These are phyloP conservation scores for Hyaena hyaena DNA, from an alignment of 2,113 vertebrate species.

Conservation along the genomic window DNA sequence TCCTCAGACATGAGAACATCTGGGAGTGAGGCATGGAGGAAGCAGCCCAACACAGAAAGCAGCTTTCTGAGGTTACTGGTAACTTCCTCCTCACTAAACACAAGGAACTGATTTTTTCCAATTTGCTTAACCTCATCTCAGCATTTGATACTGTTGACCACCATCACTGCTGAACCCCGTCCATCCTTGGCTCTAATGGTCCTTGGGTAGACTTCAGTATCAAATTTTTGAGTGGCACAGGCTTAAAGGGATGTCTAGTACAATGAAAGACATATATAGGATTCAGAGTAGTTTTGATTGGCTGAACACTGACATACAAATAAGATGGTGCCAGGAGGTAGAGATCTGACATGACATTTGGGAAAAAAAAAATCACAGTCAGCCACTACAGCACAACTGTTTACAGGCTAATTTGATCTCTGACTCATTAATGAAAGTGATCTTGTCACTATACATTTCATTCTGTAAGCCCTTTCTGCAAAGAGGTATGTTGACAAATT, in stretches of 20 bases:
- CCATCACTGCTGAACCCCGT: not conserved
- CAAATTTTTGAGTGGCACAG: not conserved
- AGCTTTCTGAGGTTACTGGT: constrained; percentile 56
- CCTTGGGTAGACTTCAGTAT: not conserved
- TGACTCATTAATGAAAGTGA: not conserved
- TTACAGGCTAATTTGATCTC: not conserved
- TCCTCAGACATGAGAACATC: not conserved
- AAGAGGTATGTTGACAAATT: not conserved
- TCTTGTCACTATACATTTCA: not conserved
- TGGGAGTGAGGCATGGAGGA: constrained; percentile 17
- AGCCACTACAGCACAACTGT: not conserved
- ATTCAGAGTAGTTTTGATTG: not conserved
- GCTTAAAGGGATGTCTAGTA: not conserved
- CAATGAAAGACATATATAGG: not conserved
- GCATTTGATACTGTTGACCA: not conserved
- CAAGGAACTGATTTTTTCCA: constrained; percentile 25
- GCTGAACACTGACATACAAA: not conserved
- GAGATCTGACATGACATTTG: not conserved
- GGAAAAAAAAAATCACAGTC: constrained; percentile 12
- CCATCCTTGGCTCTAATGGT: not conserved
- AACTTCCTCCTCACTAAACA: constrained; percentile 59
- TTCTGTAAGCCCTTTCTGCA: not conserved
- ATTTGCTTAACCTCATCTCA: not conserved
- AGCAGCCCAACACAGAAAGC: constrained; percentile 39
- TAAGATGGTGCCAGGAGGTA: not conserved